These are phyloP conservation scores for Dendronephthya gigantea DNA, from an alignment of 64 coral and sea anemone species.

Conservation along the genomic window DNA sequence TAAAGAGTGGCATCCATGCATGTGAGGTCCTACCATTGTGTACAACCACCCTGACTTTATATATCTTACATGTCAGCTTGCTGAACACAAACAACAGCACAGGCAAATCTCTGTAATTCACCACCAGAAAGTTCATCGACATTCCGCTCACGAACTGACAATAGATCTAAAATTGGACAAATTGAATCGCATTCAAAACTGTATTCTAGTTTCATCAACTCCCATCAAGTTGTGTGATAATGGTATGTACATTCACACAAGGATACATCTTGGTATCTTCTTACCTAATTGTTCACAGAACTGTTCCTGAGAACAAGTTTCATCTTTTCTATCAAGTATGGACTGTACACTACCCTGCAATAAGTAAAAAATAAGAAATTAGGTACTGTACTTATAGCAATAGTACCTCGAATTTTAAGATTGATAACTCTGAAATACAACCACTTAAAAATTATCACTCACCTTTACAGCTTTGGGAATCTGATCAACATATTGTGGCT, in stretches of 20 bases:
- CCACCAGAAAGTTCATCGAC: constrained; percentile 96
- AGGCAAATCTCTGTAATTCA: constrained; percentile 96
- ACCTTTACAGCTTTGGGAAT: constrained; percentile 98
- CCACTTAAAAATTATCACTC: too few relatives aligned
- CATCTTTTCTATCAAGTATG: constrained; percentile 90
- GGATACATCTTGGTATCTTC: neutral
- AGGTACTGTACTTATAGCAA: too few relatives aligned
- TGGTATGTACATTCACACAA: neutral
- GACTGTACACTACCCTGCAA: constrained; percentile 89
- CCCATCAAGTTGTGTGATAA: too few relatives aligned
- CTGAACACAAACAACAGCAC: constrained; percentile 96
- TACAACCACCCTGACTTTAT: too few relatives aligned
- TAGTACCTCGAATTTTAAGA: too few relatives aligned
- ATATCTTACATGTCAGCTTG: constrained; percentile 84
- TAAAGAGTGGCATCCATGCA: too few relatives aligned
- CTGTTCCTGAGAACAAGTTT: constrained; percentile 56
- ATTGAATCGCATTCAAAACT: too few relatives aligned
- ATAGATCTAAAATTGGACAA: constrained; percentile 51
- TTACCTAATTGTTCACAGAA: constrained; percentile 87
- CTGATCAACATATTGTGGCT: constrained; percentile 96
- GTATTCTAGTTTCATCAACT: too few relatives aligned
- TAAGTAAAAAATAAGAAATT: neutral
- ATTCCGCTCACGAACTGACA: constrained; percentile 73
- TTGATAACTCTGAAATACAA: too few relatives aligned
- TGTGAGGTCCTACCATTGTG: too few relatives aligned